Evolutionary conservation across 2,113 vertebrate genomes (phyloP), one percentile per base, ranked within the genome.

Genomic region (Struthidea cinerea): DNA sequence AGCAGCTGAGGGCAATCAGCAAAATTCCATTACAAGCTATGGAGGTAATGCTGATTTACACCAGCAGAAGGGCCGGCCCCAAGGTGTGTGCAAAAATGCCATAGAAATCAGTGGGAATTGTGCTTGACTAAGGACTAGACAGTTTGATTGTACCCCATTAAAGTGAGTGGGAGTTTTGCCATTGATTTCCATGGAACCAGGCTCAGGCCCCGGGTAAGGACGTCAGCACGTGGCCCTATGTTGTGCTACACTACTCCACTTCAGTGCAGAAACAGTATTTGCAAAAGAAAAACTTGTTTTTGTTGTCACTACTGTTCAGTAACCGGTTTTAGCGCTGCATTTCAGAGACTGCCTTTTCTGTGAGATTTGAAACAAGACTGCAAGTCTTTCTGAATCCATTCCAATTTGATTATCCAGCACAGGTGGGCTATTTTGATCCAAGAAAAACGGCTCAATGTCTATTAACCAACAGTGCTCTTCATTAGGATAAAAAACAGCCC

Each of bases 171-270:
- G 76, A 96, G 86, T 57, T 95, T 94, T 90, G 79, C 79, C 89
- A 55, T 84, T 44, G 79, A 87, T 96, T 90, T 95, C 95, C 87
- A 92, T 41, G 87, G 96, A 80, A 91, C 70, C 86, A 91, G 90
- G 94, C 89, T 87, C 84, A 91, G 79, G 90, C 90, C 95, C 82
- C 6, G 3, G 81, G 75, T 87, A 93, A 94, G 91, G 93, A 94
- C 56, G 1, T 94, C 93, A 86, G 83, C 74, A 92, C 73, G 13
- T 83, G 96, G 93, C 90, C 87, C 89, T 95, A 7, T 68, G 89
- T 96, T 97, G 98, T 98, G 98, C 98, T 98, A 98, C 91, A 90
- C 97, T 96, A 97, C 97, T 97, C 96, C 97, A 98, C 95, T 95
- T 98, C 97, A 98, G 98, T 98, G 98, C 97, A 97, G 97, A 97